Base-by-base conservation (phyloP, 2,888 invertebrate species). In the Catocala fraxini region DNA sequence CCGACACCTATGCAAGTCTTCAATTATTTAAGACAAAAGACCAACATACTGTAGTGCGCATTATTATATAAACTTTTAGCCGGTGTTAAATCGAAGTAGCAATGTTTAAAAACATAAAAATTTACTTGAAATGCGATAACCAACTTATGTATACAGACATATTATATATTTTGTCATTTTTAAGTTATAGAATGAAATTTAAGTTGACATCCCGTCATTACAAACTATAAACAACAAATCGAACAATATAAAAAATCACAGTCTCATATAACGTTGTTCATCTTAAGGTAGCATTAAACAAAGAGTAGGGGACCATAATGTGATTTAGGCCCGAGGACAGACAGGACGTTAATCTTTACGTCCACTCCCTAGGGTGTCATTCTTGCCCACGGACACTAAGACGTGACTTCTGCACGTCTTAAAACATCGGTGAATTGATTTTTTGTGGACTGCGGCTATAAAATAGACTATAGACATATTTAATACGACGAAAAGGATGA, bases 271-370 rank as follows among this genome's bases (percentile, higher is more conserved):
- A 69, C 68, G 79, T 73, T 79, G 86, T 85, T 85, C 85, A 82
- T 85, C 88, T 87, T 83, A 81, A 81, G 81, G 75, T 74, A 75
- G 79, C 85, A 87, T 88, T 88, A 91, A 87, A 90, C 89, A 89
- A 85, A 86, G 86, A 86, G 73, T 78, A 78, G 80, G 78, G 84
- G 86, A 69, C 81, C 75, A 77, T 91, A 91, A 91, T 92, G 92
- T 91, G 92, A 91, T 91, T 92, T 92, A 91, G 85, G 87, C 83
- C 79, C 60, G 87, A 86, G 90, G 90, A 90, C 89, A 89, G 89
- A 88, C 90, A 88, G 75, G 77, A 80, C 91, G 91, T 93, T 91
- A 92, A 93, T 92, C 92, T 91, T 82, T 80, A 75, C 75, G 80
- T 77, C 75, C 75, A 72, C 78, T 90, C 92, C 90, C 92, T 33